Conservation (phyloP, 2,888 invertebrate genomes). For the Pseudococcus viburni region DNA sequence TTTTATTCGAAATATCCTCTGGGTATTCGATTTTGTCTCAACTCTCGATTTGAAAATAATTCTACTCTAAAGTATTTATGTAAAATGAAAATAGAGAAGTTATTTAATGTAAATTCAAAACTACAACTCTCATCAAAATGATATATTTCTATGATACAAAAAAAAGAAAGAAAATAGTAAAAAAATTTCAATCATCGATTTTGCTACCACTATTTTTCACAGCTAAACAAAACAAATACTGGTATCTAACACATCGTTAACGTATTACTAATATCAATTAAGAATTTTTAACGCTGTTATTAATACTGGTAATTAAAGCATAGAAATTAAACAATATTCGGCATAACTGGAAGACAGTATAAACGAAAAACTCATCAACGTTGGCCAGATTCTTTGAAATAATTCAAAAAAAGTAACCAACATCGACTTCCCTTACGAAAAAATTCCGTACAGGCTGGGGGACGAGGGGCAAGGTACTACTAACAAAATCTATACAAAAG, state of each 20-base stretch:
- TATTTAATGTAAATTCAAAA: too few species aligned
- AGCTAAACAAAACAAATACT: constrained; percentile 52
- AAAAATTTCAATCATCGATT: neutral
- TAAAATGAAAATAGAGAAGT: too few species aligned
- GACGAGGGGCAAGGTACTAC: neutral
- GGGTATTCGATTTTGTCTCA: too few species aligned
- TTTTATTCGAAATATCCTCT: too few species aligned
- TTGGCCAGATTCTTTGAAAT: neutral
- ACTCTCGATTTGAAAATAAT: too few species aligned
- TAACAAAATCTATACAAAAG: constrained; percentile 15
- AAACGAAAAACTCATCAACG: neutral
- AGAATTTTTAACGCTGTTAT: neutral
- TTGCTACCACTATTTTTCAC: neutral
- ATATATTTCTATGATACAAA: constrained; percentile 43
- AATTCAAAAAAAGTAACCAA: neutral
- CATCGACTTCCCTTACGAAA: neutral
- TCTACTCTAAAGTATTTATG: too few species aligned
- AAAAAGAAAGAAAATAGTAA: constrained; percentile 14
- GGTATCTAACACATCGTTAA: constrained; percentile 29
- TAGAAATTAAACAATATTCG: constrained; percentile 15
- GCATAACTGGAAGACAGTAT: neutral
- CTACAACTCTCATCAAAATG: neutral
- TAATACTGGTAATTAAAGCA: constrained; percentile 50
- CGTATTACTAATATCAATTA: neutral
- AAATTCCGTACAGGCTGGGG: neutral